phyloP scores from a whole-genome alignment of 2,797 vertebrate species.

The Rousettus madagascariensis region DNA sequence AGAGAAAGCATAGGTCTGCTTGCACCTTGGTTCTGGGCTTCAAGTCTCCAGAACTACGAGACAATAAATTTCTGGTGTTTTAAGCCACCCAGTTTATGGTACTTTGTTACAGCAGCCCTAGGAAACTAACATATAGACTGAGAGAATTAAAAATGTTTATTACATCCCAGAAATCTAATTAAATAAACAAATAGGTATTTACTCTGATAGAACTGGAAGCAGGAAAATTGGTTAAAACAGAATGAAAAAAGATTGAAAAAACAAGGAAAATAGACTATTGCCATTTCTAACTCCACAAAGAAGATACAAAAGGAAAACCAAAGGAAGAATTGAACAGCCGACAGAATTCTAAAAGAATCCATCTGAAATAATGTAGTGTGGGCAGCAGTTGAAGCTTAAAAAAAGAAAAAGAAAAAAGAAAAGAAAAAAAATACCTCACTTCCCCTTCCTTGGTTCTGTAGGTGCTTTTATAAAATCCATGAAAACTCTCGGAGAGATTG shows the following conservation, averaged over 20 bases:
- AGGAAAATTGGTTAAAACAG: conserved; percentile 19
- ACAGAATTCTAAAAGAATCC: not conserved
- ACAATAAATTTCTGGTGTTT: not conserved
- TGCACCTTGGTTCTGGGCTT: not conserved
- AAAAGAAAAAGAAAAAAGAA: not conserved
- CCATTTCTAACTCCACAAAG: conserved; percentile 24
- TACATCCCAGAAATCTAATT: not conserved
- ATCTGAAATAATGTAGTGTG: not conserved
- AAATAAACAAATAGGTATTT: not conserved
- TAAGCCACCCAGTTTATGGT: not conserved
- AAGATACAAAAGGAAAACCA: conserved; percentile 14
- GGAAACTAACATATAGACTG: not conserved
- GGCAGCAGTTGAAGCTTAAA: not conserved
- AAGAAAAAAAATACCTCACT: conserved; percentile 84
- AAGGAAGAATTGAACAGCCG: not conserved
- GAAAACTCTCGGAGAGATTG: conserved; percentile 90
- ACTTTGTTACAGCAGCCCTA: not conserved
- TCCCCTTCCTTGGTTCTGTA: conserved; percentile 90
- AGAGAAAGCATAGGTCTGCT: not conserved
- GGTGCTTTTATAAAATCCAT: conserved; percentile 94
- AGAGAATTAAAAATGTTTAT: not conserved
- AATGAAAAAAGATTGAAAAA: not conserved
- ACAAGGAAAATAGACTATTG: not conserved
- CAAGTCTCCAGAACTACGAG: not conserved
- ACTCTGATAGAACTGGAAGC: not conserved